phyloP scores from a whole-genome alignment of 2,797 vertebrate genomes.

The Petrocephalus sullivani region DNA sequence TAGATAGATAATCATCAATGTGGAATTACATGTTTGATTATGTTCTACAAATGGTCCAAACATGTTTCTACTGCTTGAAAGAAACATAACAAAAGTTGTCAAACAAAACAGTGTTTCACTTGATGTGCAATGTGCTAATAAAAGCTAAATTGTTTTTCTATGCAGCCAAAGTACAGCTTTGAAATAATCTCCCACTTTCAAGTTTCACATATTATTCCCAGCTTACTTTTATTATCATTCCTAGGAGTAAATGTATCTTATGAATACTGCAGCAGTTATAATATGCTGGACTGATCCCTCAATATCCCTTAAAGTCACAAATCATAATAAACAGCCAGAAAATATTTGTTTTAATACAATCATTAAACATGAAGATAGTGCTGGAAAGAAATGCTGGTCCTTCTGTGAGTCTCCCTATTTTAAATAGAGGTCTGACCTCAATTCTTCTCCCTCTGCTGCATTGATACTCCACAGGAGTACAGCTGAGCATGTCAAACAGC shows the following conservation, averaged over 20 bases:
- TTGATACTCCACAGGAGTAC: conserved; percentile 13
- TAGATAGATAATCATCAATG: not conserved
- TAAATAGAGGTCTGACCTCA: conserved; percentile 22
- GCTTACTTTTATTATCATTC: not conserved
- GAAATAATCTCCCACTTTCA: not conserved
- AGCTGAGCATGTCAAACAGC: conserved; percentile 21
- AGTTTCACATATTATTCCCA: not conserved
- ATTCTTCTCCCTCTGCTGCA: conserved; percentile 10
- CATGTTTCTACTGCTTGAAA: not conserved
- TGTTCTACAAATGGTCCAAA: not conserved
- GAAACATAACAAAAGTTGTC: not conserved
- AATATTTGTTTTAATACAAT: conserved; percentile 14
- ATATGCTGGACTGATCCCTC: conserved; percentile 15
- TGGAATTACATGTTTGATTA: not conserved
- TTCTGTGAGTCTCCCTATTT: conserved; percentile 11
- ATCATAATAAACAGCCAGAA: conserved; percentile 15
- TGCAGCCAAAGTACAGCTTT: not conserved
- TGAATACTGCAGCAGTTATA: not conserved
- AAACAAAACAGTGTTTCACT: not conserved
- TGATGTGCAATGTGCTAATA: not conserved
- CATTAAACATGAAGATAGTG: conserved; percentile 2
- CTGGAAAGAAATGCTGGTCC: not conserved
- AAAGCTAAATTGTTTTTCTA: not conserved
- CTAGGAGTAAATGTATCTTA: not conserved
- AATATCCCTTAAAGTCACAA: conserved; percentile 8